Evolutionary conservation across 1,140 invertebrate genomes (phyloP), one percentile per base, ranked within the genome.

Genomic region (Solenopsis fugax): DNA sequence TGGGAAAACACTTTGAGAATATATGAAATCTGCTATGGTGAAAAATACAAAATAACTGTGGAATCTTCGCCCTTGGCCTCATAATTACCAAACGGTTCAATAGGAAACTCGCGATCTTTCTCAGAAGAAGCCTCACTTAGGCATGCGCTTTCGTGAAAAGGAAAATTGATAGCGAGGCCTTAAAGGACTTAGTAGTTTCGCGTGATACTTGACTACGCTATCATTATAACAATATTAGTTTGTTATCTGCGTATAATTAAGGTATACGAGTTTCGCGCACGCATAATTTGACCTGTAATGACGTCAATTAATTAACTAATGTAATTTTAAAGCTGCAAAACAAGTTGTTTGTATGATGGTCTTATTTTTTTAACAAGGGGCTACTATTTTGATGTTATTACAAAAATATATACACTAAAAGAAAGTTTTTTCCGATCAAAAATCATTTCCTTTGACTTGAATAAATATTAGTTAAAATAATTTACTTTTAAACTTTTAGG

Each of bases 1-100:
- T 6, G 21, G 29, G 52, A 54, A 21, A 54, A 50, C 9, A 18
- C 9, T 64, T 2, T 12, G 18, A 56, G 5, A 41, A 34, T 21
- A 6, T 41, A 45, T 64, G 16, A 21, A 54, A 75, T 50, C 24
- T 82, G 29, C 62, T 84, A 80, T 21, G 60, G 72, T 85, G 64
- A 85, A 85, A 88, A 71, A 89, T 54, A 58, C 62, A 87, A 71
- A 91, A 89, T 89, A 88, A 90, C 85, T 4, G 73, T 87, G 87
- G 69, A 72, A 88, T 85, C 24, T 41, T 87, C 56, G 85, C 69
- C 91, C 91, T 92, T 92, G 91, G 85, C 81, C 87, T 58, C 67
- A 62, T 78, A 78, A 87, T 50, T 86, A 52, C 64, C 41, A 12
- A 24, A 6, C 13, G 62, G 76, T 58, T 92, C 86, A 64, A 90